phyloP scores from a whole-genome alignment of 2,113 vertebrate genomes.

The Spermophilus dauricus region DNA sequence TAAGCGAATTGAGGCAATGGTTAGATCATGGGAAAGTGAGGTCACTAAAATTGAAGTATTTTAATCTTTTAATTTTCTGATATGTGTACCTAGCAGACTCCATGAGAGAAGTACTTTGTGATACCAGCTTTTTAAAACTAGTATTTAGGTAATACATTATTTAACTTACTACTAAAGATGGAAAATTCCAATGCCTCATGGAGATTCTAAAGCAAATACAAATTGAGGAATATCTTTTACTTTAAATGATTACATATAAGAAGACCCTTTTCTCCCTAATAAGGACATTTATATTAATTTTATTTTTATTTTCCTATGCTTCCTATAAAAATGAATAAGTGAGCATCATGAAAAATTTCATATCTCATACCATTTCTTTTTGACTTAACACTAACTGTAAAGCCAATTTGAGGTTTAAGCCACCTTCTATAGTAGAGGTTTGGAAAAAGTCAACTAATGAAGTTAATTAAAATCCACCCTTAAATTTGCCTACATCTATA shows the following conservation, averaged over 20 bases:
- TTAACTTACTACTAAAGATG: not conserved
- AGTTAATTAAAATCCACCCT: not conserved
- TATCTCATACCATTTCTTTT: not conserved
- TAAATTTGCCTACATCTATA: not conserved
- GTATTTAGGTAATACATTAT: not conserved
- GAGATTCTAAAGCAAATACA: not conserved
- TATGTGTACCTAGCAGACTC: not conserved
- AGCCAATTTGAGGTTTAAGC: not conserved
- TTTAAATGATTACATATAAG: not conserved
- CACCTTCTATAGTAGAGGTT: not conserved
- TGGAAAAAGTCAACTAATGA: not conserved
- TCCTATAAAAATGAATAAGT: not conserved
- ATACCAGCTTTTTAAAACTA: not conserved
- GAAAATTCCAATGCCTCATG: not conserved
- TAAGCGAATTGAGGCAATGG: not conserved
- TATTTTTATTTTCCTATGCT: not conserved
- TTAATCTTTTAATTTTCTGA: constrained; percentile 16
- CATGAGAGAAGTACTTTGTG: not conserved
- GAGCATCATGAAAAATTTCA: not conserved
- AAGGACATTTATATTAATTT: not conserved
- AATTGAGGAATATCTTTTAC: not conserved
- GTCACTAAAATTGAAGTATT: not conserved
- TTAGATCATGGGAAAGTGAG: not conserved
- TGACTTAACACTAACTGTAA: not conserved
- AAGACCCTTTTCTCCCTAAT: not conserved